These are phyloP conservation scores for Cyprinodon diabolis DNA, from an alignment of 2,797 vertebrate genomes.

Conservation along the genomic window DNA sequence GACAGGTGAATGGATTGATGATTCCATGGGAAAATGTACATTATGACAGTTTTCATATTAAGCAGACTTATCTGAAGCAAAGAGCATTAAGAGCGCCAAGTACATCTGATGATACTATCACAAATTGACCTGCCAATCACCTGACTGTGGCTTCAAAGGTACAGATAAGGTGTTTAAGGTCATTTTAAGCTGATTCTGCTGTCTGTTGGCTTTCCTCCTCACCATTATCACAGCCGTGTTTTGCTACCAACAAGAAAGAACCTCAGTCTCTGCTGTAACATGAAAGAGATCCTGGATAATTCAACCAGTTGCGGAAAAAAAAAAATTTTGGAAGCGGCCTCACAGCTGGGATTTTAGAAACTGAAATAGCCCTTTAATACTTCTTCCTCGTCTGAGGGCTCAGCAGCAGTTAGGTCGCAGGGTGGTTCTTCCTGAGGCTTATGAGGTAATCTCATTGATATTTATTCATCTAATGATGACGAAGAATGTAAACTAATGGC, in stretches of 20 bases:
- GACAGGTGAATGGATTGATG: slow-evolving; percentile 80
- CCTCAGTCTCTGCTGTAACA: slow-evolving; percentile 59
- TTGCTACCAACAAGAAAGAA: slow-evolving; percentile 50
- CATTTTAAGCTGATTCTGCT: slow-evolving; percentile 74
- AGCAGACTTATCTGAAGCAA: slow-evolving; percentile 83
- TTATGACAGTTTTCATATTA: slow-evolving; percentile 88
- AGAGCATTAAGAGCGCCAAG: slow-evolving; percentile 82
- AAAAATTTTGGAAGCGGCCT: slow-evolving; percentile 61
- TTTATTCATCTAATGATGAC: slow-evolving; percentile 84
- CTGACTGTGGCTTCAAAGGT: slow-evolving; percentile 76
- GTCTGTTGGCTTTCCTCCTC: slow-evolving; percentile 68
- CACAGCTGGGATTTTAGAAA: slow-evolving; percentile 64
- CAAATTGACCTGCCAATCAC: slow-evolving; percentile 87
- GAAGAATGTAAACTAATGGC: slow-evolving; percentile 79
- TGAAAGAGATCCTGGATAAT: slow-evolving; percentile 74
- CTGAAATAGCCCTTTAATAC: slow-evolving; percentile 74
- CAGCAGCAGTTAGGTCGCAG: slow-evolving; percentile 41
- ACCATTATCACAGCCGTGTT: slow-evolving; percentile 70
- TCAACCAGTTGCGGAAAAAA: slow-evolving; percentile 29
- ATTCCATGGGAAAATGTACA: slow-evolving; percentile 76
- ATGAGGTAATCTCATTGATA: slow-evolving; percentile 82
- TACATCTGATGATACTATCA: slow-evolving; percentile 83
- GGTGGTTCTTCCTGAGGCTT: slow-evolving; percentile 70
- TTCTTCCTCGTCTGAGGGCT: slow-evolving; percentile 64
- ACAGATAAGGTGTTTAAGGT: slow-evolving; percentile 84